Percentiles rank a stretch among this genome's conserved stretches.
Evolutionary conservation across 2,888 invertebrate genomes (phyloP).

Genomic region (Allacma fusca): DNA sequence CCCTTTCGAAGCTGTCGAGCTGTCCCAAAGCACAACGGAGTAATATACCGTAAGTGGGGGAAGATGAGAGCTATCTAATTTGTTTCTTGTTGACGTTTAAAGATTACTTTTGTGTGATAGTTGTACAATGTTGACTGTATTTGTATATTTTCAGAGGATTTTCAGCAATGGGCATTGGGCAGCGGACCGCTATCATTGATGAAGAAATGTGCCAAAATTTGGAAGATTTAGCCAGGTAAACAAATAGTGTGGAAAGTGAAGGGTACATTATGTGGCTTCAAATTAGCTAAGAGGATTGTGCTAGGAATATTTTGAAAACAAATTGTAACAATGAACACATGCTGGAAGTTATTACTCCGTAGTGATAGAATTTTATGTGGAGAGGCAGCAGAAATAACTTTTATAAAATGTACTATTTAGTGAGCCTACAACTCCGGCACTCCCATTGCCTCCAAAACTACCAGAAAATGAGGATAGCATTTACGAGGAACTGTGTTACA

Average conservation of each 20-base stretch:
- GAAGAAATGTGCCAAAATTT: constrained; percentile 66
- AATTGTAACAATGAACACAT: too few species aligned
- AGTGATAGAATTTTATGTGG: too few species aligned
- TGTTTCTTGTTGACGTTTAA: too few species aligned
- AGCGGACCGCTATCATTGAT: constrained; percentile 57
- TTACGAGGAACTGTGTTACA: constrained; percentile 88
- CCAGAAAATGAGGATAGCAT: constrained; percentile 75
- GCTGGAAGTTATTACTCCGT: too few species aligned
- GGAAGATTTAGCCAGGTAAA: constrained; percentile 63
- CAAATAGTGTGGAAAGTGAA: background rate
- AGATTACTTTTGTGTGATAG: background rate
- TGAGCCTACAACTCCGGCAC: constrained; percentile 54
- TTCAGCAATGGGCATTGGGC: constrained; percentile 60
- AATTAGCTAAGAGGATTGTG: too few species aligned
- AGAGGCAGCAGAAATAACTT: too few species aligned
- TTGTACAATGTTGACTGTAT: too few species aligned
- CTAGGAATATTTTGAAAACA: too few species aligned
- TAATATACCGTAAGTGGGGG: constrained; percentile 76
- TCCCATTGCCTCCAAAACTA: constrained; percentile 48
- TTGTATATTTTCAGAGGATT: constrained; percentile 49
- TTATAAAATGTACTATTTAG: constrained; percentile 43
- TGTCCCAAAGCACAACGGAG: constrained; percentile 74
- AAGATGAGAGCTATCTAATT: too few species aligned
- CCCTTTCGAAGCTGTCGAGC: constrained; percentile 86
- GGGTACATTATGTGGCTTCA: too few species aligned